phyloP scores from a whole-genome alignment of 2,888 invertebrate species.

The Heliconius ethilla region DNA sequence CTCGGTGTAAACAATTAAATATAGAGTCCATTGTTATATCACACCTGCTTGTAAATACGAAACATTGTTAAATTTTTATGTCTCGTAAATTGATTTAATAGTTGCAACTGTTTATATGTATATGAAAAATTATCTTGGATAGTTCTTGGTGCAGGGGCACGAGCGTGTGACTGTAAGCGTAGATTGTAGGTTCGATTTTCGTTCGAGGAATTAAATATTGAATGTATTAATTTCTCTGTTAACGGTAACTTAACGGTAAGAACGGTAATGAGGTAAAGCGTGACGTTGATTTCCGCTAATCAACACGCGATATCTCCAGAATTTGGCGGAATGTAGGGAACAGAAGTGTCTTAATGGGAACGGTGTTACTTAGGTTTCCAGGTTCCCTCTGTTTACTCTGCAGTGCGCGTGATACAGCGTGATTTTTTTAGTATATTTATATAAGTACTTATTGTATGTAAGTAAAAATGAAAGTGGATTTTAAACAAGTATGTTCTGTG shows the following conservation, averaged over 20 bases:
- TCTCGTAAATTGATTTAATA: slow-evolving; percentile 6
- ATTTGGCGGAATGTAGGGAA: not conserved
- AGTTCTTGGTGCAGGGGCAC: not conserved
- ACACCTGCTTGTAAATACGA: slow-evolving; percentile 12
- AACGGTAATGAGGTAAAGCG: not conserved
- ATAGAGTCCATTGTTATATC: slow-evolving; percentile 16
- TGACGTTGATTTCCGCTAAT: not conserved
- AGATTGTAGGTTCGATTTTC: not conserved
- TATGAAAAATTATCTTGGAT: not conserved
- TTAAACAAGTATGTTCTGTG: not conserved
- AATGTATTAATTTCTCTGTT: not conserved
- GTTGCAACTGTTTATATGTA: not conserved
- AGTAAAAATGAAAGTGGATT: not conserved
- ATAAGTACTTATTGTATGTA: not conserved
- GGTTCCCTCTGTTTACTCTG: not conserved
- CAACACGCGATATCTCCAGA: not conserved
- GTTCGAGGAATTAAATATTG: not conserved
- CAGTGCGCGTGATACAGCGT: not conserved
- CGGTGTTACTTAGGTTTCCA: not conserved
- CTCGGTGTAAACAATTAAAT: slow-evolving; percentile 3
- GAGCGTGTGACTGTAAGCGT: not conserved
- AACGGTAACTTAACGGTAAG: too few relatives aligned
- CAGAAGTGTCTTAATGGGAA: not conserved
- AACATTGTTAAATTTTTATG: slow-evolving; percentile 8
- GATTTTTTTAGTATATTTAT: not conserved